These are phyloP conservation scores for Coenobita brevimanus DNA, from an alignment of 1,140 invertebrate species.

Conservation along the genomic window DNA sequence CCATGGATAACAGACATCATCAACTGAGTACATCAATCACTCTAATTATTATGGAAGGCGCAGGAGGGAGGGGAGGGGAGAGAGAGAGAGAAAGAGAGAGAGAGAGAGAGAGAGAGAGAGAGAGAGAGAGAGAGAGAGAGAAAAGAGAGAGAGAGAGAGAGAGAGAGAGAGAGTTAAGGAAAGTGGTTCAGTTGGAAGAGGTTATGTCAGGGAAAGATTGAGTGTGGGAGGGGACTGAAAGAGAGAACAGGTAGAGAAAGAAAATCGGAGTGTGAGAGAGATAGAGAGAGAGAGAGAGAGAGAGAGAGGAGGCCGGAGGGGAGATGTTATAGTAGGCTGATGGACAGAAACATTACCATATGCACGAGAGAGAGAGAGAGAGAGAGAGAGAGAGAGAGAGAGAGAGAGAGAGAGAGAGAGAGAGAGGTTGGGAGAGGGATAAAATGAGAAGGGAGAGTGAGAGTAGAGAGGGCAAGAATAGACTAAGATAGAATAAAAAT, in stretches of 20 bases:
- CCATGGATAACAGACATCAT: not conserved
- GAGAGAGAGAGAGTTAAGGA: no score
- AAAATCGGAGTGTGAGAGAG: no score
- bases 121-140: not conserved
- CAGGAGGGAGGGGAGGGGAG: not conserved
- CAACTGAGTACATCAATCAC: slow-evolving; percentile 4
- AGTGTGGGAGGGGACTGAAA: no score
- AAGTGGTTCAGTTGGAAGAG: no score
- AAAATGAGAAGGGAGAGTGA: not conserved
- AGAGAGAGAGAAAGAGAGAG: not conserved
- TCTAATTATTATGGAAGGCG: not conserved
- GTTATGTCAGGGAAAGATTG: no score
- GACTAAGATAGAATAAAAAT: not conserved
- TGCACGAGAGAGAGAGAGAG: no score
- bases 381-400: not conserved
- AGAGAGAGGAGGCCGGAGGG: not conserved
- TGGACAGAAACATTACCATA: no score
- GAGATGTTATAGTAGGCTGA: not conserved
- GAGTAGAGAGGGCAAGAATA: not conserved
- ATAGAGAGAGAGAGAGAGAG: no score
- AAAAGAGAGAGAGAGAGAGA: no score
- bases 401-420: no score
- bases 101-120: not conserved
- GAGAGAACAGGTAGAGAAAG: no score
- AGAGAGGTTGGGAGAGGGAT: no score